Evolutionary conservation across 1,140 invertebrate genomes (phyloP), one percentile per base, ranked within the genome.

Genomic region (Gryon sp.): DNA sequence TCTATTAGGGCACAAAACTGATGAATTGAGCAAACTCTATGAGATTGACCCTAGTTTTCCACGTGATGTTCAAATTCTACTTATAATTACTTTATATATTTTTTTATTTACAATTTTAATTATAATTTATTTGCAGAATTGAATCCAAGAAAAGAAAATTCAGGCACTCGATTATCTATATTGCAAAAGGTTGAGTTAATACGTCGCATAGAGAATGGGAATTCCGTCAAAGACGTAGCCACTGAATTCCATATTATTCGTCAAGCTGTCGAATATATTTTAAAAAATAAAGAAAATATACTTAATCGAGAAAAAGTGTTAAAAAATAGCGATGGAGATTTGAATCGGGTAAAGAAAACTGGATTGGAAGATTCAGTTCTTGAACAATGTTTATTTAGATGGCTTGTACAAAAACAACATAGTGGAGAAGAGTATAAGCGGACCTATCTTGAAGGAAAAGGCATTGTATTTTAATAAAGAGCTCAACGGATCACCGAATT

Each of bases 201-300:
- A 4, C 4, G 9, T 4, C 11, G 4, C 4, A 4, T 8, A 4
- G 34, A 38, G 14, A 16, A 15, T 4, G 34, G 34, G 15, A n/a
- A 38, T 8, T 15, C 12, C 1, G 4, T 16, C 3, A 38, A 38
- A 38, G n/a, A 14, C 15, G 12, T 38, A 38, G 34, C 34, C 15
- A n/a, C 11, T 2, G 11, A n/a, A 12, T 38, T 38, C 15, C 3
- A 38, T 1, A 38, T 38, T 43, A 8, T 18, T 6, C 16, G 40
- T 20, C 40, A 43, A 22, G 40, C 16, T 15, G 40, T 43, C 20
- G 40, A 43, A 43, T 20, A 43, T 20, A 43, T 43, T 20, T 43
- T 43, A 43, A 43, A 43, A 43, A 43, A 20, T 20, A 43, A 43
- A 20, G 1, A 20, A 2, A n/a, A 4, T 9, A 43, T 43, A 20